Base-by-base conservation (phyloP, 2,113 vertebrate species). In the Plotosus lineatus region DNA sequence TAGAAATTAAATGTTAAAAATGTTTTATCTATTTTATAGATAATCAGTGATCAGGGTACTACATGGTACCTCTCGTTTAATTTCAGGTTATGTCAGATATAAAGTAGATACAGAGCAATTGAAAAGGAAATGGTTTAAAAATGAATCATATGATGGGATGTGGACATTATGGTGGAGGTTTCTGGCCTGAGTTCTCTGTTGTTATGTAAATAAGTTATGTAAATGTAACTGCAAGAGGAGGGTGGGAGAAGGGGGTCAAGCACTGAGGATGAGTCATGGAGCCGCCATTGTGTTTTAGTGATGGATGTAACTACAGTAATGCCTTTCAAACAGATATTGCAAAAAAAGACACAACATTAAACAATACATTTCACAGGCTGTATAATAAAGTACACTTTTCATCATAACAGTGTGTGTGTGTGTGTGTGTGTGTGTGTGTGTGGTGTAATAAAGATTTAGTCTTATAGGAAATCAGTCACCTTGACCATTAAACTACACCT, bases 181-280 rank as follows among this genome's bases (percentile, higher is more conserved):
- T 68, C 44, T 0, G 12, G n/a, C 46, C 10, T 51, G 69, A 73
- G 31, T 17, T 73, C 28, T 73, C 28, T 0, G 46, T n/a, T 51
- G 46, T 73, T 73, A 51, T 73, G 69, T 73, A 73, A 73, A 73
- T 51, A 73, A 51, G 69, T 73, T 51, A 73, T 73, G 69, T 73
- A 73, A 73, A 73, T 73, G 51, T 51, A 36, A 28, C 69, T 36
- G 46, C 46, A 33, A 23, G 69, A 26, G 51, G 28, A 21, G 17
- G n/a, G n/a, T n/a, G n/a, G n/a, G 51, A 51, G 69, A 9, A 17
- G 19, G 69, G 68, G 69, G 28, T 73, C 69, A 73, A 33, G 28
- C 46, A 51, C 46, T 46, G 23, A 1, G 8, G 46, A 73, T 73
- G 69, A 73, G 69, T 73, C 69, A 73, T 11, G 2, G 46, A 36